Percentiles rank a stretch among this genome's conserved stretches.
Evolutionary conservation across 1,140 invertebrate genomes (phyloP).

Genomic region (Formica exsecta): DNA sequence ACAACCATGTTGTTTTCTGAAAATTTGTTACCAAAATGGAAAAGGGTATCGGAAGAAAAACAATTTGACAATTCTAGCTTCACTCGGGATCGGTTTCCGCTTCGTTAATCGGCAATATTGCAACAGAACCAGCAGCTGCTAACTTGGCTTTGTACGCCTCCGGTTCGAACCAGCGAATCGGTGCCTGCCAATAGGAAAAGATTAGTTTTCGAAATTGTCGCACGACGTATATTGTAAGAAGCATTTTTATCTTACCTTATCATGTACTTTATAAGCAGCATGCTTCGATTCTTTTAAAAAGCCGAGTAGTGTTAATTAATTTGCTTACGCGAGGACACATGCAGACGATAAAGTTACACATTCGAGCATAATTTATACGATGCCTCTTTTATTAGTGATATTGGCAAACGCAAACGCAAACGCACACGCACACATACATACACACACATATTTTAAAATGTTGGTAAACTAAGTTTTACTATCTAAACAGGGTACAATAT

Average conservation of each 20-base stretch:
- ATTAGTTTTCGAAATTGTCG: background rate
- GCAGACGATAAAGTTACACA: constrained; percentile 37
- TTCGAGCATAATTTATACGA: background rate
- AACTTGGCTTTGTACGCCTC: constrained; percentile 85
- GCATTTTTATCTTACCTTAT: constrained; percentile 74
- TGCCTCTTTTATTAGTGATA: background rate
- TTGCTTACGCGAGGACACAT: constrained; percentile 50
- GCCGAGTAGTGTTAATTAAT: constrained; percentile 55
- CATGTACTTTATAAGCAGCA: constrained; percentile 75
- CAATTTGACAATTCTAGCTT: constrained; percentile 31
- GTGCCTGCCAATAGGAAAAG: constrained; percentile 79
- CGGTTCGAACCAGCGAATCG: constrained; percentile 87
- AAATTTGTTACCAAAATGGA: constrained; percentile 46
- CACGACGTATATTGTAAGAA: background rate
- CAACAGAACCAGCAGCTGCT: constrained; percentile 82
- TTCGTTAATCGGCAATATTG: constrained; percentile 82
- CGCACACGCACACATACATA: no score
- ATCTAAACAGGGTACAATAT: background rate
- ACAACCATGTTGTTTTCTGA: constrained; percentile 15
- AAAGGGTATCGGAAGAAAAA: background rate
- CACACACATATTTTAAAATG: background rate
- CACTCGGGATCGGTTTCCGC: constrained; percentile 83
- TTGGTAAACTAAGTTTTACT: background rate
- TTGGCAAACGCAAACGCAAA: no score
- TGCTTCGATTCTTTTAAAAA: constrained; percentile 77